Base-by-base conservation (phyloP, 2,888 invertebrate species). In the Tethea ocularis region DNA sequence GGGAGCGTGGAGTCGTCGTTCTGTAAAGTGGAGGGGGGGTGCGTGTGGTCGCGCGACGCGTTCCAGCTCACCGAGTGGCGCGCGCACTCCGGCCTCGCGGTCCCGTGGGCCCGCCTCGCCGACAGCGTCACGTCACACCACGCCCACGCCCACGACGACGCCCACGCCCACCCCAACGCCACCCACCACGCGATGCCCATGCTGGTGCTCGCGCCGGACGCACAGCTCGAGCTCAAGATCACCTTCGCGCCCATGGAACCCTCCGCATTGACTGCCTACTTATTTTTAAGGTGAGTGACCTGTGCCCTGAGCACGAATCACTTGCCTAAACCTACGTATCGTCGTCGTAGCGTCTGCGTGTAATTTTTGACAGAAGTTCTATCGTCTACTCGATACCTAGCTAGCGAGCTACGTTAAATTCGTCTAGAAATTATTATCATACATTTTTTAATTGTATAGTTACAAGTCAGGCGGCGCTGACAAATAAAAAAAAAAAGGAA, bases 151-250 rank as follows among this genome's bases (percentile, higher is more conserved):
- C 56, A 23, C 33, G 52, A 29, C 29, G 13, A 2, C 29, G n/a
- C 52, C 57, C 60, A 63, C 67, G 62, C 67, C 52, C 24, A 6
- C 52, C n/a, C n/a, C 52, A 24, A 52, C 24, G 46, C 29, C 56
- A 57, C 61, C 64, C 67, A 63, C 67, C 56, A 56, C 60, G 66
- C 68, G 64, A 67, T 71, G 69, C 76, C 80, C 61, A 56, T 71
- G 69, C 79, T 89, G 74, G 77, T 95, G 65, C 87, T 97, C 74
- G 88, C 89, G 68, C 95, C 96, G 20, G 94, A 91, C 57, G 94
- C 94, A 17, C 89, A 90, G 74, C 72, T 91, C 29, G 93, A 92
- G 60, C 75, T 94, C 6, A 78, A 80, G 57, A 72, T 95, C 6
- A 88, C 83, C 57, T 94, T 94, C 81, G 74, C 84, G 67, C 94